Base-by-base conservation (phyloP, 1,140 invertebrate species). In the Brachionus manjavacas region DNA sequence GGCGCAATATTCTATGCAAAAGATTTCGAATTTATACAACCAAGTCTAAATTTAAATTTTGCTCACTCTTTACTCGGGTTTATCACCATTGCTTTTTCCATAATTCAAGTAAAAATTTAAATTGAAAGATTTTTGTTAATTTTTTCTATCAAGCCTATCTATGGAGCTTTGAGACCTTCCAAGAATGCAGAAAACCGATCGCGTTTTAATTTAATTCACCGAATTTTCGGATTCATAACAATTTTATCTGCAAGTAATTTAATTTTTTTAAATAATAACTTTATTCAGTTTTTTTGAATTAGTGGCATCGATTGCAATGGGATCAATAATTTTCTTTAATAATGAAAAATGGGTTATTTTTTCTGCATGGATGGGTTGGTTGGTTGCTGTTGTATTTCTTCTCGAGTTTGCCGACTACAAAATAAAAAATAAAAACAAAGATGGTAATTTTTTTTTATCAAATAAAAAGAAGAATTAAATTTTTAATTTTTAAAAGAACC, bases 31-130 rank as follows among this genome's bases (percentile, higher is more conserved):
- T 80, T 46, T 6, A n/a, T 80, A n/a, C 23, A 35, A 23, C 41
- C 23, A 28, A 20, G 39, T 7, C 12, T 60, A n/a, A 55, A 1
- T n/a, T 20, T 12, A 55, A 64, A 55, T 16, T 80, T 80, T 64
- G 28, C 20, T 23, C 78, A 80, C 60, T 80, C 78, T 49, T 20
- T 31, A 11, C 8, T 80, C 4, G 78, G 78, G n/a, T 23, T 80
- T 31, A 7, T 80, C 9, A 41, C 78, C 7, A 80, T 80, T 16
- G 11, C 16, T 31, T 64, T 80, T n/a, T 60, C 49, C 8, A 23
- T 41, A 8, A 39, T 80, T 8, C 41, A 80, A 49, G 78, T 80
- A 39, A 52, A 64, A 52, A 25, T 6, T 14, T 16, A 55, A 9
- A 41, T 25, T 9, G 0, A 9, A 35, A 68, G 6, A 3, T 35